These are phyloP conservation scores for Macrobrachium rosenbergii DNA, from an alignment of 1,140 invertebrate species.

Conservation along the genomic window DNA sequence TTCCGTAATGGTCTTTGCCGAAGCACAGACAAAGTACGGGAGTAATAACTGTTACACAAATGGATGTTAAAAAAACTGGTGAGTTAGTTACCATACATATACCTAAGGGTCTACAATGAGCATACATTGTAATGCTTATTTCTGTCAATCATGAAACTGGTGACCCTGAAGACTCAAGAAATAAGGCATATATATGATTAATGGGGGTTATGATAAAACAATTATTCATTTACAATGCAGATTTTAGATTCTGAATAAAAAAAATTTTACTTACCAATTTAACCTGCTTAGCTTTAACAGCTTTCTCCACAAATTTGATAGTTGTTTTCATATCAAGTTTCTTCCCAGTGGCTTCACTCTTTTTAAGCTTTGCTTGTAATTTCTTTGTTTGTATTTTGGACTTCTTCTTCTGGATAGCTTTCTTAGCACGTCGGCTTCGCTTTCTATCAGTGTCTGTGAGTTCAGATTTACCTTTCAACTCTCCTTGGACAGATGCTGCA, in stretches of 20 bases:
- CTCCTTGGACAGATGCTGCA: constrained; percentile 81
- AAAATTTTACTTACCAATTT: constrained; percentile 67
- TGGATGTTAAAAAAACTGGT: too few species aligned
- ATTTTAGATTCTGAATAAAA: neutral
- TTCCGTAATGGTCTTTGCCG: too few species aligned
- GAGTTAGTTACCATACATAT: too few species aligned
- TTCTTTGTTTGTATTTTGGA: constrained; percentile 70
- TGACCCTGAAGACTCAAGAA: too few species aligned
- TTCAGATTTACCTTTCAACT: constrained; percentile 85
- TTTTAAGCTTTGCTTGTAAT: constrained; percentile 74
- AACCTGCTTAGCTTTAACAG: constrained; percentile 67
- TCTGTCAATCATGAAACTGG: too few species aligned
- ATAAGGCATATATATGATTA: too few species aligned
- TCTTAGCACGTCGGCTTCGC: constrained; percentile 89
- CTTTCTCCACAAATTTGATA: constrained; percentile 65
- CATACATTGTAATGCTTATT: too few species aligned
- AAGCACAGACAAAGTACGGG: too few species aligned
- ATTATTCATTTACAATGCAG: neutral
- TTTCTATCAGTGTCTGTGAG: constrained; percentile 89
- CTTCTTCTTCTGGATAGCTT: constrained; percentile 76
- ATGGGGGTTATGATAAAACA: too few species aligned
- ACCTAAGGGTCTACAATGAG: too few species aligned
- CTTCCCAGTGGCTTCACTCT: constrained; percentile 68
- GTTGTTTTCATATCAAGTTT: constrained; percentile 51
- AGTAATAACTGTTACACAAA: too few species aligned